phyloP scores from a whole-genome alignment of 2,113 vertebrate genomes.

The Aix galericulata region DNA sequence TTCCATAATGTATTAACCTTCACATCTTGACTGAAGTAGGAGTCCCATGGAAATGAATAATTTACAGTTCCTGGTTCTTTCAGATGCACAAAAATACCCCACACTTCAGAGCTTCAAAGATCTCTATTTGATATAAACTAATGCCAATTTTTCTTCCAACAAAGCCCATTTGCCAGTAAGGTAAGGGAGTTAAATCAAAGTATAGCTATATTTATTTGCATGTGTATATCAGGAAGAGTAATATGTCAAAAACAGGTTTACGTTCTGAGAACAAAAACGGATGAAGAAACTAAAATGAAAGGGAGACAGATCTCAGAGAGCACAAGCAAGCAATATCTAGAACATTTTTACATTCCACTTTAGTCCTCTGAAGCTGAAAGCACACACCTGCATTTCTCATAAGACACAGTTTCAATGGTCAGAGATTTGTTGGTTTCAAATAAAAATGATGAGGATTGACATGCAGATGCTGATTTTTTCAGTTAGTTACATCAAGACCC shows the following conservation, averaged over 20 bases:
- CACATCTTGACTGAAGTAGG: conserved; percentile 20
- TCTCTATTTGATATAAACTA: not conserved
- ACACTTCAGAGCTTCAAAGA: not conserved
- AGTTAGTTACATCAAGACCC: not conserved
- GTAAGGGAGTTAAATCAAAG: not conserved
- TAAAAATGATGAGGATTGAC: not conserved
- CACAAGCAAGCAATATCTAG: not conserved
- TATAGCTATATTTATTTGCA: not conserved
- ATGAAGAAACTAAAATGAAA: not conserved
- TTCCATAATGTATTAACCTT: conserved; percentile 41
- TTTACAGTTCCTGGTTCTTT: not conserved
- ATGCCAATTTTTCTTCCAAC: not conserved
- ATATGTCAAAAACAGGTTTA: not conserved
- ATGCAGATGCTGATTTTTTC: not conserved
- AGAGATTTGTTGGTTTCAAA: not conserved
- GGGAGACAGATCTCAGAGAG: not conserved
- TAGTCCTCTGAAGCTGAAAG: not conserved
- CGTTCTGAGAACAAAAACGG: not conserved
- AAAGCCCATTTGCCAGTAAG: not conserved
- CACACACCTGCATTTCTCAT: not conserved
- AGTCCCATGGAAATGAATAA: conserved; percentile 7
- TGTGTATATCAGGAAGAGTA: not conserved
- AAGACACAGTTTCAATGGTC: not conserved
- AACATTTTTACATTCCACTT: not conserved
- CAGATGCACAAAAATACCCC: not conserved